Percentiles rank a stretch among this genome's conserved stretches.
phyloP scores from a whole-genome alignment of 64 coral and sea anemone genomes.

The Pachyseris speciosa region DNA sequence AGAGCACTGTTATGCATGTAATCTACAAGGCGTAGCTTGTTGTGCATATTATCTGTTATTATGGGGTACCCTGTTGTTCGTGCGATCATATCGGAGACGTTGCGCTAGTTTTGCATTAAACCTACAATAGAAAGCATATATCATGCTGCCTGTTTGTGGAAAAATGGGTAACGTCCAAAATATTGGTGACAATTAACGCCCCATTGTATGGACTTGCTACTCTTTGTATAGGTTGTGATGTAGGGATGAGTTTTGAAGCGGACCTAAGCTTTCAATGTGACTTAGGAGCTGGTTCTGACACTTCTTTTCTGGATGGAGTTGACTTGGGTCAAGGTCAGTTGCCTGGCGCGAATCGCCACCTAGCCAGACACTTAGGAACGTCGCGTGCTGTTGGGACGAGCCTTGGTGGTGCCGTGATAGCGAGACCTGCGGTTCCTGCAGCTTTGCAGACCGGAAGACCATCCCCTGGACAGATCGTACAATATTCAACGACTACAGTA shows the following conservation, averaged over 20 bases:
- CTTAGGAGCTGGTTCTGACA: neutral
- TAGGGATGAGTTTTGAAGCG: neutral
- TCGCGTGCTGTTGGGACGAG: neutral
- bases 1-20: no score
- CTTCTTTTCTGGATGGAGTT: neutral
- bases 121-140: no score
- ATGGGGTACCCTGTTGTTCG: no score
- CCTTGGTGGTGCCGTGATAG: neutral
- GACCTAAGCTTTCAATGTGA: neutral
- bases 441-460: neutral
- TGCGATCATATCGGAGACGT: no score
- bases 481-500: neutral
- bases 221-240: neutral
- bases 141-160: no score
- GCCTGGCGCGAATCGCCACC: neutral
- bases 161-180: no score
- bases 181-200: no score
- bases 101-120: no score
- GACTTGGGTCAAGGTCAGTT: neutral
- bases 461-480: neutral
- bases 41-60: no score
- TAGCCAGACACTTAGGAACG: neutral
- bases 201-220: no score
- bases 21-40: no score
- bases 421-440: neutral